phyloP scores from a whole-genome alignment of 2,888 invertebrate genomes.

The Anagyrus pseudococci region DNA sequence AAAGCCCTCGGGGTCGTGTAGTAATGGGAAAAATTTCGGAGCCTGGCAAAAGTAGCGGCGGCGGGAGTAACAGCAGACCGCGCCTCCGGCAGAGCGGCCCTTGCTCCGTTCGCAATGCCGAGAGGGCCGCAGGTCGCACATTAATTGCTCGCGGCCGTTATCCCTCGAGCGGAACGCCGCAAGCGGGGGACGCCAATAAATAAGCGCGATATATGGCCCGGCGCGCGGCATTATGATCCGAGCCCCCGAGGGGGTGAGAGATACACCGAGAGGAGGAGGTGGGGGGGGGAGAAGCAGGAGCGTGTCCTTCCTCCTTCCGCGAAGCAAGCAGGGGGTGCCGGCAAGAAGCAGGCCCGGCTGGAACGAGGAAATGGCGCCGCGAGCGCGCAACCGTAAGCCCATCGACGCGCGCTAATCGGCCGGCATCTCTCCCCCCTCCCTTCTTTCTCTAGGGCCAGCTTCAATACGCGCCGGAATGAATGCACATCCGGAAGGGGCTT shows the following conservation, averaged over 20 bases:
- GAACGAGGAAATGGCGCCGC: constrained; percentile 45
- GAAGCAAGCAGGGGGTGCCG: constrained; percentile 31
- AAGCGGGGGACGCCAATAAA: constrained; percentile 40
- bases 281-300: too few relatives aligned
- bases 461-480: constrained; percentile 31
- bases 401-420: constrained; percentile 40
- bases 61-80: too few relatives aligned
- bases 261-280: constrained; percentile 6
- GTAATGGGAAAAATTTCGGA: too few relatives aligned
- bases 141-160: too few relatives aligned
- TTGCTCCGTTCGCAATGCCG: too few relatives aligned
- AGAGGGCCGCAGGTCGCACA: too few relatives aligned
- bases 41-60: too few relatives aligned
- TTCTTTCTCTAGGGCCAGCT: not conserved
- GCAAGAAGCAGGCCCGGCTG: constrained; percentile 25
- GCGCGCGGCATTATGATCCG: constrained; percentile 37
- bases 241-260: not conserved
- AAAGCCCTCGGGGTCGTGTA: too few relatives aligned
- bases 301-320: constrained; percentile 9
- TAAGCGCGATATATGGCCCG: constrained; percentile 43
- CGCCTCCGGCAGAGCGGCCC: too few relatives aligned
- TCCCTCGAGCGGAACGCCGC: constrained; percentile 5
- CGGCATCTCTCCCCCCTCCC: constrained; percentile 1
- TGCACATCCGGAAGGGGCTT: constrained; percentile 43
- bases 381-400: constrained; percentile 40